These are phyloP conservation scores for Brachyalestes nurse DNA, from an alignment of 2,797 vertebrate species.

Conservation along the genomic window DNA sequence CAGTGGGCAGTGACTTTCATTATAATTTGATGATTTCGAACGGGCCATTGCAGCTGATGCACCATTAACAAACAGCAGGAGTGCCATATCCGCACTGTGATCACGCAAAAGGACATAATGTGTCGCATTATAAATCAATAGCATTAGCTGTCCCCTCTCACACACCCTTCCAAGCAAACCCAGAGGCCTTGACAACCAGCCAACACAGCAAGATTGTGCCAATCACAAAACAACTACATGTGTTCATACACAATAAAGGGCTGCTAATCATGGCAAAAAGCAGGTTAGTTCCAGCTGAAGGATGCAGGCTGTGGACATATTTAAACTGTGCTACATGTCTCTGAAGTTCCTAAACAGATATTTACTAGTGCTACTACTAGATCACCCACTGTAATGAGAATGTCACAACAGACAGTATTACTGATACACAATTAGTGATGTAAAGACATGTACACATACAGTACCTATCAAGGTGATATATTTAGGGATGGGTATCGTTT, in stretches of 20 bases:
- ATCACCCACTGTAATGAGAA: background rate
- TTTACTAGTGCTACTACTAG: background rate
- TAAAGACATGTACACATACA: background rate
- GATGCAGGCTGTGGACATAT: background rate
- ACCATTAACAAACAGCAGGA: slow-evolving; percentile 41
- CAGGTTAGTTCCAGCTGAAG: slow-evolving; percentile 7
- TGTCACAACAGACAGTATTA: background rate
- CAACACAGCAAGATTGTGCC: slow-evolving; percentile 9
- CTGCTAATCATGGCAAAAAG: slow-evolving; percentile 1
- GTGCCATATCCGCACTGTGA: background rate
- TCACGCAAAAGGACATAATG: slow-evolving; percentile 36
- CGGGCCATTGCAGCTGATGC: slow-evolving; percentile 50
- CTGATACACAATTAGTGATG: background rate
- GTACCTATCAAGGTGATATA: too few relatives aligned
- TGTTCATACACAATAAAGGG: slow-evolving; percentile 23
- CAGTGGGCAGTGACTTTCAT: slow-evolving; percentile 33
- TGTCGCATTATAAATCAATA: slow-evolving; percentile 46
- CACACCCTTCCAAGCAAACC: slow-evolving; percentile 30
- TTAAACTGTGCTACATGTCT: background rate
- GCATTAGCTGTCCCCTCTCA: slow-evolving; percentile 19
- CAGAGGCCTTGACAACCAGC: slow-evolving; percentile 35
- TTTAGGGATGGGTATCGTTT: too few relatives aligned
- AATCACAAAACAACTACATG: background rate
- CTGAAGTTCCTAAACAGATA: slow-evolving; percentile 3
- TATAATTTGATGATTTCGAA: slow-evolving; percentile 42